Conservation (phyloP, 2,113 vertebrate genomes). For the Mystacornis crossleyi region DNA sequence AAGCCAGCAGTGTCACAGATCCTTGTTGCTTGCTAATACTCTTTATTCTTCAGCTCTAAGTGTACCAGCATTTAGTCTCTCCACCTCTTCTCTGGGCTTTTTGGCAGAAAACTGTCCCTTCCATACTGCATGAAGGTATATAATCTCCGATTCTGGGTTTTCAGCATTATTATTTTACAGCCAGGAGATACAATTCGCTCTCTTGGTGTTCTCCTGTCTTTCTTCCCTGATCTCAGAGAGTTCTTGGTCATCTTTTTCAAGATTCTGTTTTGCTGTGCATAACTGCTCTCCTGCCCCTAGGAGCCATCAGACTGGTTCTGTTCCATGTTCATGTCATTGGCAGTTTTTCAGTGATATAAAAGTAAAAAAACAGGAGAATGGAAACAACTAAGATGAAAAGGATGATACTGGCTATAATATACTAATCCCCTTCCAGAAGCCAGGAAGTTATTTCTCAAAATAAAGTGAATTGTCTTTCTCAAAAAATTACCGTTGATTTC, state of each 20-base stretch:
- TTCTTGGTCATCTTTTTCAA: neutral
- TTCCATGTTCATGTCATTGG: neutral
- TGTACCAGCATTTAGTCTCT: neutral
- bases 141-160: neutral
- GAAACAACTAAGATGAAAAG: neutral
- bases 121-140: neutral
- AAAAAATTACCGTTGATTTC: neutral
- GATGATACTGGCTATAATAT: neutral
- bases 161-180: neutral
- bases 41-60: neutral
- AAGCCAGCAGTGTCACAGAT: neutral
- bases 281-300: neutral
- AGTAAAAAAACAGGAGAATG: neutral
- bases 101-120: neutral
- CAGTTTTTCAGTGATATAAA: neutral
- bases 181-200: neutral
- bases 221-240: neutral
- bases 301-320: neutral
- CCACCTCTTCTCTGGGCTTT: neutral
- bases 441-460: neutral
- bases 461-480: neutral
- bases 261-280: neutral
- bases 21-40: neutral
- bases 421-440: neutral
- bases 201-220: neutral